Conservation (phyloP, 2,113 vertebrate species). For the Climacteris rufus region DNA sequence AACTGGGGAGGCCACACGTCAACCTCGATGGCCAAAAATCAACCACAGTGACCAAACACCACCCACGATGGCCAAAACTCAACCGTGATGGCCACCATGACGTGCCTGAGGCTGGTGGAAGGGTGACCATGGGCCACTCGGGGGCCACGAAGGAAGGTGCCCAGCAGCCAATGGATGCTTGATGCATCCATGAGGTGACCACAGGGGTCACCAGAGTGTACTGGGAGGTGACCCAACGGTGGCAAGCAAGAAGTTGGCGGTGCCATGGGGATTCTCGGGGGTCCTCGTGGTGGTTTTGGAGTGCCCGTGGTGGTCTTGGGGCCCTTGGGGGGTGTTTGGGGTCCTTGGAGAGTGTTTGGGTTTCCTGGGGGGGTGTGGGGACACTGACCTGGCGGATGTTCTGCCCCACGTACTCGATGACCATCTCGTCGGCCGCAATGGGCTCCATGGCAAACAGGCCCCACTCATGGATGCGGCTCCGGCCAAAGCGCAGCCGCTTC, state of each 20-base stretch:
- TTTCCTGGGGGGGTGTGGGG: no score
- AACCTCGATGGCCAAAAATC: no score
- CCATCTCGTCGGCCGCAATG: slow-evolving; percentile 95
- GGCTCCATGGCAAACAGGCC: slow-evolving; percentile 95
- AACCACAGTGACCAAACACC: no score
- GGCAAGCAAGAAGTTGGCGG: background rate
- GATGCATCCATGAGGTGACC: background rate
- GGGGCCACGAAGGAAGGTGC: background rate
- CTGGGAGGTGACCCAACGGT: background rate
- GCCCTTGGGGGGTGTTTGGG: no score
- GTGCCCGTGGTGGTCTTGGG: background rate
- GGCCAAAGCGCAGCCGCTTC: slow-evolving; percentile 90
- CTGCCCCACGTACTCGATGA: slow-evolving; percentile 95
- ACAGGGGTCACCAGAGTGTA: background rate
- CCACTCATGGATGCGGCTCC: slow-evolving; percentile 94
- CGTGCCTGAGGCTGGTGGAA: no score
- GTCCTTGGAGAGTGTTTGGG: no score
- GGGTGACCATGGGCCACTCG: background rate
- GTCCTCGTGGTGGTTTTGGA: background rate
- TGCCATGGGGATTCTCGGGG: background rate
- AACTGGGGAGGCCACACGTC: no score
- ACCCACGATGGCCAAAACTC: background rate
- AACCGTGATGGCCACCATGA: background rate
- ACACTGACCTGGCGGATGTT: slow-evolving; percentile 88
- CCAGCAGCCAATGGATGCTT: no score